phyloP scores from a whole-genome alignment of 2,888 invertebrate genomes.

The Melanostoma mellinum region DNA sequence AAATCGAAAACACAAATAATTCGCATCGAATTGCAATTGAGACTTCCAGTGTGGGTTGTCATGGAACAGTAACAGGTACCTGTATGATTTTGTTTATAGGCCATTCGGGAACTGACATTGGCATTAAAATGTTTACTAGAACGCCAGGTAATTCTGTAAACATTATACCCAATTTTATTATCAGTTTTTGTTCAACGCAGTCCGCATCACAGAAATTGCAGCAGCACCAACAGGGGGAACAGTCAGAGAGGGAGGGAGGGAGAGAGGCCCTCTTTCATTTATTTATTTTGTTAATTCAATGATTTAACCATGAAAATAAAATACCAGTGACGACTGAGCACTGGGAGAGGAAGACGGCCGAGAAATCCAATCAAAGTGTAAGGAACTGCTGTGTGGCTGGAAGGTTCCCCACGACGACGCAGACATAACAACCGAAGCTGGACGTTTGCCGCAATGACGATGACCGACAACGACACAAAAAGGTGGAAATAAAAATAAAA shows the following conservation, averaged over 20 bases:
- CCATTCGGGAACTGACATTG: conserved; percentile 61
- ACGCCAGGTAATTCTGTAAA: conserved; percentile 45
- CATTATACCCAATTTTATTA: conserved; percentile 56
- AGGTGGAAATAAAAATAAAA: conserved; percentile 11
- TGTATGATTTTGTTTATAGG: conserved; percentile 72
- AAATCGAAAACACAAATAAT: too few relatives aligned
- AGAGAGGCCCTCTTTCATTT: conserved; percentile 30
- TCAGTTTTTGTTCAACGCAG: conserved; percentile 14
- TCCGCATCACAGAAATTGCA: neutral
- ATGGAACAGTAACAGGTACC: conserved; percentile 59
- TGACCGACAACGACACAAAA: conserved; percentile 68
- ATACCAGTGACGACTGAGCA: conserved; percentile 25
- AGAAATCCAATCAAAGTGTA: conserved; percentile 71
- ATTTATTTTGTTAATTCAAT: conserved; percentile 69
- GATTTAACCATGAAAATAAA: conserved; percentile 70
- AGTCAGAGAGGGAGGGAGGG: neutral
- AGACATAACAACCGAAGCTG: neutral
- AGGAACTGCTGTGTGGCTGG: conserved; percentile 44
- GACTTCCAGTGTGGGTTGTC: conserved; percentile 21
- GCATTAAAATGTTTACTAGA: conserved; percentile 59
- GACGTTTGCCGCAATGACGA: conserved; percentile 52
- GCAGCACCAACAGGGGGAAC: neutral
- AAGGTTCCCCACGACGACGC: conserved; percentile 59
- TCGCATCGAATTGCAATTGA: too few relatives aligned
- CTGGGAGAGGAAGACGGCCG: conserved; percentile 1